These are phyloP conservation scores for Drosophila ananassae DNA, from an alignment of 1,140 invertebrate genomes.

Conservation along the genomic window DNA sequence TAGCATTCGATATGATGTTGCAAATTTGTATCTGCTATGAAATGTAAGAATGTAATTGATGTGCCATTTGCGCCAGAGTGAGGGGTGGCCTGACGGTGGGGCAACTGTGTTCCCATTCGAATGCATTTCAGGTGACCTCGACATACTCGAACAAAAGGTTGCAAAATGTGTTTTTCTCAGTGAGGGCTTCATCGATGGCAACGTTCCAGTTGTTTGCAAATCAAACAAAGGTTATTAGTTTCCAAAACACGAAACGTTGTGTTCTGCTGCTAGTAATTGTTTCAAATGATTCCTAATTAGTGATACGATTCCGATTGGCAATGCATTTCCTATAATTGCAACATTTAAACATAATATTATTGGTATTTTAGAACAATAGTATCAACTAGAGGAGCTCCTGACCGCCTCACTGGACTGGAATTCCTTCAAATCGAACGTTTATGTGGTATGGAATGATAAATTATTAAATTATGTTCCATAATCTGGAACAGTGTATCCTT, in stretches of 20 bases:
- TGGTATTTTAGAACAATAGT: too few relatives aligned
- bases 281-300: not conserved
- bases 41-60: conserved; percentile 74
- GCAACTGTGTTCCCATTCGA: not conserved
- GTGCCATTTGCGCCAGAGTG: conserved; percentile 67
- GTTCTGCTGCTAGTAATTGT: not conserved
- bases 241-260: not conserved
- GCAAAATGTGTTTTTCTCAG: conserved; percentile 2
- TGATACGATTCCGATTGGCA: not conserved
- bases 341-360: too few relatives aligned
- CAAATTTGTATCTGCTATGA: conserved; percentile 72
- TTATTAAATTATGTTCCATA: not conserved
- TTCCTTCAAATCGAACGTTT: too few relatives aligned
- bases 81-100: not conserved
- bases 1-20: conserved; percentile 41
- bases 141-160: not conserved
- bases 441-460: too few relatives aligned
- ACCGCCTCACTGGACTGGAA: too few relatives aligned
- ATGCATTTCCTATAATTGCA: too few relatives aligned
- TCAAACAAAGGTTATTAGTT: not conserved
- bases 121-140: conserved; percentile 30
- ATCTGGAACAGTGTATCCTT: not conserved
- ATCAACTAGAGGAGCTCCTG: too few relatives aligned
- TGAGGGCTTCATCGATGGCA: not conserved
- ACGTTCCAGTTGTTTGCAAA: not conserved